A percentile compares a stretch with the other conserved stretches of the same genome.
These are phyloP conservation scores for Limnephilus lunatus DNA, from an alignment of 2,888 invertebrate genomes.

Conservation along the genomic window DNA sequence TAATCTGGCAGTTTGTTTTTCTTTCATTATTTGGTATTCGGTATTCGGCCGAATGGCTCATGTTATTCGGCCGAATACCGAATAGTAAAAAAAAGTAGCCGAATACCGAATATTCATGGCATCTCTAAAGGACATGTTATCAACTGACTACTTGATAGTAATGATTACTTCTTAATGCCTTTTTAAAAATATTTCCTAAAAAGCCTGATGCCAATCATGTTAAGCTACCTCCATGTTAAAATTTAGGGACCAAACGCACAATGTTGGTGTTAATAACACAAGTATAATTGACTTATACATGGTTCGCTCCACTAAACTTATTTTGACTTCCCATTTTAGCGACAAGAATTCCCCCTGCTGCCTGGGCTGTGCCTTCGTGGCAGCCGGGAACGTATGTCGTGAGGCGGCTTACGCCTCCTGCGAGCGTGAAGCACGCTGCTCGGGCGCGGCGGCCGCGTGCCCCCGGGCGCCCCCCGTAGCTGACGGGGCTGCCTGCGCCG, in stretches of 20 bases:
- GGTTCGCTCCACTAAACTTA: not conserved
- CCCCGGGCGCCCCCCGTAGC: conserved; percentile 91
- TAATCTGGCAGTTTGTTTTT: too few species aligned
- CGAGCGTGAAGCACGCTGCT: conserved; percentile 93
- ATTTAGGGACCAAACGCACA: not conserved
- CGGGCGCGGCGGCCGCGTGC: conserved; percentile 86
- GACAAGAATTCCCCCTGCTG: conserved; percentile 98
- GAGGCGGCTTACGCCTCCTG: conserved; percentile 95
- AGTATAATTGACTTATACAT: not conserved
- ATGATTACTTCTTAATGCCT: not conserved
- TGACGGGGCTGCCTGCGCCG: conserved; percentile 92
- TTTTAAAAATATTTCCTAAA: not conserved
- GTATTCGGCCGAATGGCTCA: too few species aligned
- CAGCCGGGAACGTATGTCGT: conserved; percentile 89
- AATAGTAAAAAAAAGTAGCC: too few species aligned
- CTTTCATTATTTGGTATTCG: too few species aligned
- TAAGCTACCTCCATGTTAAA: not conserved
- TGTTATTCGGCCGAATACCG: too few species aligned
- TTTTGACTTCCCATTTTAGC: conserved; percentile 74
- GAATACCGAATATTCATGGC: too few species aligned
- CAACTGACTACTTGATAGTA: not conserved
- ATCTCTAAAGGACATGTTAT: too few species aligned
- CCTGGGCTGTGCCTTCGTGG: conserved; percentile 92
- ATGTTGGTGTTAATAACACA: not conserved
- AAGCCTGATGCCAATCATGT: not conserved